Base-by-base conservation (phyloP, 2,113 vertebrate species). In the Zapus hudsonius region DNA sequence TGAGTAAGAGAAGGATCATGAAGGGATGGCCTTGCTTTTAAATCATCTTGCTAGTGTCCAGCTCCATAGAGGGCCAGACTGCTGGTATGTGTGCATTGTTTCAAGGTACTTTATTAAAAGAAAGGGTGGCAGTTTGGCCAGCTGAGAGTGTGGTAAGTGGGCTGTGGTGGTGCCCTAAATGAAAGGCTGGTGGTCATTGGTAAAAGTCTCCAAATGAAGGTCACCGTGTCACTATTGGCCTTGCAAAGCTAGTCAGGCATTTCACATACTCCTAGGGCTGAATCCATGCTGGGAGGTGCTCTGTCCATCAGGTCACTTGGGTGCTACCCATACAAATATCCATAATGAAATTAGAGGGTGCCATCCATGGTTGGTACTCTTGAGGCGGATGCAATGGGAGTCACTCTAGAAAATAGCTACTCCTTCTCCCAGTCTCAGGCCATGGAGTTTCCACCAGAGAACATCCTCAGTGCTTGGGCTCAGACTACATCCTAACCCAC, bases 231-330 rank as follows among this genome's bases (percentile, higher is more conserved):
- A 12, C 25, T 29, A 2, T 11, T 69, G 57, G 33, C 33, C 52
- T 42, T 42, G 4, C 33, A 69, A 66, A 52, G 22, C 31, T 57
- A 36, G 4, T 55, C 25, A 59, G 36, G 40, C 40, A 38, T 33
- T 16, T n/a, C 22, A 52, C 66, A 9, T 23, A 4, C 13, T 0
- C 1, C 5, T 0, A 7, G 0, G 20, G n/a, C 31, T 23, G 19
- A 31, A 29, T 25, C 33, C 36, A 4, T 1, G 5, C 0, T 1
- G 9, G 33, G 12, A 87, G 73, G 7, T 2, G 33, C 52, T 12
- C 36, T 36, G 16, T 52, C 17, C 3, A 19, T 12, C 16, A 36
- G 3, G 33, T 23, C 7, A 33, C n/a, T 44, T 38, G 5, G 47
- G 29, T 61, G 87, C 17, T n/a, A 55, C 59, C 44, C 16, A n/a